A percentile compares a stretch with the other conserved stretches of the same genome.
Evolutionary conservation across 2,888 invertebrate species (phyloP).

Genomic region (Nasonia oneida): DNA sequence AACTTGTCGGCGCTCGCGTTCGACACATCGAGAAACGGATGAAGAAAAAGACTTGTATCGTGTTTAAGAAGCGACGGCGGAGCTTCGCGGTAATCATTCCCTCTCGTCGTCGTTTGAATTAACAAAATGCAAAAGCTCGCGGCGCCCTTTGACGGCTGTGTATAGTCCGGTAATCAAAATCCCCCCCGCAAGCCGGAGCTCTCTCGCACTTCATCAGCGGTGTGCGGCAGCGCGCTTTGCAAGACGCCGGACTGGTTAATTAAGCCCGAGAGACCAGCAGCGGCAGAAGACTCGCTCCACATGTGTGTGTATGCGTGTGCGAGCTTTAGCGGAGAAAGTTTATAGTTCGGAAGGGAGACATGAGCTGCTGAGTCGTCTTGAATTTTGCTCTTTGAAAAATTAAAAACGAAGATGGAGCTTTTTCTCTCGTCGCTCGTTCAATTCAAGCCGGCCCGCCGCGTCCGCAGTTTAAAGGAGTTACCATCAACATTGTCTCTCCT

Average conservation of each 20-base stretch:
- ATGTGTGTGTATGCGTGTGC: not conserved
- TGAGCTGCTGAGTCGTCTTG: not conserved
- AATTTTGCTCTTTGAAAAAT: not conserved
- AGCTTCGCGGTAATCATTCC: not conserved
- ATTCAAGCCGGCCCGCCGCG: not conserved
- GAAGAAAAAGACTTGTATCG: not conserved
- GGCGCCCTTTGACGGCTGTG: slow-evolving; percentile 26
- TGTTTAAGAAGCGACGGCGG: too few relatives aligned
- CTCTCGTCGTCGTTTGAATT: slow-evolving; percentile 3
- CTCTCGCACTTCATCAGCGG: slow-evolving; percentile 13
- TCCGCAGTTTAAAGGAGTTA: not conserved
- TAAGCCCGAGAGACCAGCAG: slow-evolving; percentile 6
- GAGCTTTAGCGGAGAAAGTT: not conserved
- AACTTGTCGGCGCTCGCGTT: not conserved
- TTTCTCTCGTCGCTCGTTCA: not conserved
- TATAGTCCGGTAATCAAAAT: slow-evolving; percentile 28
- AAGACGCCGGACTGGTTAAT: slow-evolving; percentile 10
- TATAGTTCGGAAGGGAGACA: too few relatives aligned
- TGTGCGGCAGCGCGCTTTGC: not conserved
- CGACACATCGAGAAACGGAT: not conserved
- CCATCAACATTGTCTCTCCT: not conserved
- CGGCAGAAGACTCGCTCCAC: not conserved
- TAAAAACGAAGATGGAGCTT: not conserved
- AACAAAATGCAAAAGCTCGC: slow-evolving; percentile 34
- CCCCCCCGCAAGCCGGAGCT: not conserved